These are phyloP conservation scores for Anthonomus grandis DNA, from an alignment of 1,140 invertebrate species.

Conservation along the genomic window DNA sequence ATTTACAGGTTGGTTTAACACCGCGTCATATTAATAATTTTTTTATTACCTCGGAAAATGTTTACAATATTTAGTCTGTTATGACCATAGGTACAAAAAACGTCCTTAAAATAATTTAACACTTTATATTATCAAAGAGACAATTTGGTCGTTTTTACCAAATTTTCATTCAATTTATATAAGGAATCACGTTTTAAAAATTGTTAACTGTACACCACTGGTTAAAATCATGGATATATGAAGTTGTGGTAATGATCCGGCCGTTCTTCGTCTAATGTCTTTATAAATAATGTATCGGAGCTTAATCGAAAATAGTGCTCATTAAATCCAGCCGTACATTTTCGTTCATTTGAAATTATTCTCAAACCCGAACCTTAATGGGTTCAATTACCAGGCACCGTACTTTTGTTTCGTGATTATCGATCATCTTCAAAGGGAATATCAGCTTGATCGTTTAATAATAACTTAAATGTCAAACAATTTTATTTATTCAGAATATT, in stretches of 20 bases:
- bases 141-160: too few relatives aligned
- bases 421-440: constrained; percentile 14
- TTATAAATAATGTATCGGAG: constrained; percentile 34
- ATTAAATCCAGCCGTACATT: constrained; percentile 37
- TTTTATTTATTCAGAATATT: too few relatives aligned
- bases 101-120: too few relatives aligned
- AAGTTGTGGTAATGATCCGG: constrained; percentile 30
- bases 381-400: constrained; percentile 22
- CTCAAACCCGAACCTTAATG: constrained; percentile 12
- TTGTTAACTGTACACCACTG: constrained; percentile 12
- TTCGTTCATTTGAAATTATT: constrained; percentile 25
- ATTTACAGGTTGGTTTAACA: too few relatives aligned
- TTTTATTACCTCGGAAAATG: too few relatives aligned
- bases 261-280: constrained; percentile 34
- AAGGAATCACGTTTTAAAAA: too few relatives aligned
- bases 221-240: constrained; percentile 18
- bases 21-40: too few relatives aligned
- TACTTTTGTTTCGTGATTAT: constrained; percentile 16
- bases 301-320: constrained; percentile 39
- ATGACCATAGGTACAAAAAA: too few relatives aligned
- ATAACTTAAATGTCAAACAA: too few relatives aligned
- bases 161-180: too few relatives aligned
- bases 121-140: too few relatives aligned
- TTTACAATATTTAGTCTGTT: too few relatives aligned
- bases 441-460: not conserved